phyloP scores from a whole-genome alignment of 2,888 invertebrate species.

The Erebia aethiops region DNA sequence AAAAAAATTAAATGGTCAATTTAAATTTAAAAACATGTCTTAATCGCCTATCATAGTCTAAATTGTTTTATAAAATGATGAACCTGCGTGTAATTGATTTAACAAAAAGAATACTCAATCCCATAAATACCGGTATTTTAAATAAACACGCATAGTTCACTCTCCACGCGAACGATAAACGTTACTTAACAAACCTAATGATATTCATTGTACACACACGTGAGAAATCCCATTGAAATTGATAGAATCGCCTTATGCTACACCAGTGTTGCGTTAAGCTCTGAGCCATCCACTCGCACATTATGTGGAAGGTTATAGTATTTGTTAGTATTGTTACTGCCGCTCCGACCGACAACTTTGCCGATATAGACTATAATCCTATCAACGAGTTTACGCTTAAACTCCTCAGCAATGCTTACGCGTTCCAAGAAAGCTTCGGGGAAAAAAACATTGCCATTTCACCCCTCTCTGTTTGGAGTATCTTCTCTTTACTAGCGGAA shows the following conservation, averaged over 20 bases:
- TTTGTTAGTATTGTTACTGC: constrained; percentile 54
- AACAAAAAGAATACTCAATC: constrained; percentile 34
- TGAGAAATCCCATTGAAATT: constrained; percentile 60
- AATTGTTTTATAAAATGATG: constrained; percentile 31
- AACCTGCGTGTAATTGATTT: constrained; percentile 42
- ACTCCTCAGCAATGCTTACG: constrained; percentile 66
- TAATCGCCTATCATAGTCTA: constrained; percentile 10
- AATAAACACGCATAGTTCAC: constrained; percentile 40
- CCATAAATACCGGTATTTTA: constrained; percentile 43
- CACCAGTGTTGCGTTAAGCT: constrained; percentile 54
- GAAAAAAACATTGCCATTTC: constrained; percentile 66
- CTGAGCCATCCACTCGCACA: constrained; percentile 50
- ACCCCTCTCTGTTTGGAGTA: constrained; percentile 73
- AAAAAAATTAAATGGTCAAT: constrained; percentile 19
- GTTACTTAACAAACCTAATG: constrained; percentile 59
- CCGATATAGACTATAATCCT: constrained; percentile 52
- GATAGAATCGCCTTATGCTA: constrained; percentile 53
- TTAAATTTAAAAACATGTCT: constrained; percentile 1
- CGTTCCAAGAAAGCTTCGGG: constrained; percentile 67
- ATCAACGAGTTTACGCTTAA: constrained; percentile 68
- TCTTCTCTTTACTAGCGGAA: constrained; percentile 71
- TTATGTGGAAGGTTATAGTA: constrained; percentile 59
- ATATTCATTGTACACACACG: constrained; percentile 65
- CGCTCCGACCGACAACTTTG: constrained; percentile 53
- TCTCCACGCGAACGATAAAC: constrained; percentile 45